Evolutionary conservation across 1,140 invertebrate species (phyloP).

Genomic region (Leucophenga varia): DNA sequence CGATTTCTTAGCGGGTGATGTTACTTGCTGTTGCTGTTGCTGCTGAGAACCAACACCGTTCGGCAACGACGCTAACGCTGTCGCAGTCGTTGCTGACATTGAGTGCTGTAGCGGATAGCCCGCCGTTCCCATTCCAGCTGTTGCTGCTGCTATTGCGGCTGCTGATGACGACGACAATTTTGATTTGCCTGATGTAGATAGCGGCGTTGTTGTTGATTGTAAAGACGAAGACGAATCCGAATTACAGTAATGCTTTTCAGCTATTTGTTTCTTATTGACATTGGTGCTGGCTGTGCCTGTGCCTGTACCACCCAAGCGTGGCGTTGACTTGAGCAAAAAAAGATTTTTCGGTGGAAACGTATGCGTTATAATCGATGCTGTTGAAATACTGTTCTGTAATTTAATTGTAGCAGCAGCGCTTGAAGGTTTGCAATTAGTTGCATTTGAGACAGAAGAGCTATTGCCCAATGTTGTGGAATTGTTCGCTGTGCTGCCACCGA

Average conservation of each 20-base stretch:
- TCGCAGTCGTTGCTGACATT: conserved; percentile 14
- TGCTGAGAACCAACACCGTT: conserved; percentile 3
- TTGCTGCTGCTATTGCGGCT: neutral
- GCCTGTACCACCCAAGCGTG: conserved; percentile 21
- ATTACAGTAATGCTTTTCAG: too few relatives aligned
- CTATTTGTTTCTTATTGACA: too few relatives aligned
- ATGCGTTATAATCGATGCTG: conserved; percentile 40
- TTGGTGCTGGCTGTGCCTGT: neutral
- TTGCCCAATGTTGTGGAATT: neutral
- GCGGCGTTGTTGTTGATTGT: conserved; percentile 5
- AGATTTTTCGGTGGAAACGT: conserved; percentile 54
- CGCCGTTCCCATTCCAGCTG: too few relatives aligned
- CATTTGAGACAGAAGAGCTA: too few relatives aligned
- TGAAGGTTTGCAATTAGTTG: too few relatives aligned
- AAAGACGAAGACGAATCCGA: too few relatives aligned
- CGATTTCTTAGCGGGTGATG: conserved; percentile 58
- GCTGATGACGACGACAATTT: neutral
- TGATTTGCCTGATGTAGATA: too few relatives aligned
- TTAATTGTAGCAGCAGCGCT: too few relatives aligned
- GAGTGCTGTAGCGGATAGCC: neutral
- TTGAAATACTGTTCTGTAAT: conserved; percentile 34
- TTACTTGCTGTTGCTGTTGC: conserved; percentile 15
- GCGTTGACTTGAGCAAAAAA: conserved; percentile 52
- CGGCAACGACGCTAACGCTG: conserved; percentile 2
- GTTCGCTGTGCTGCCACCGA: too few relatives aligned